Evolutionary conservation across 2,888 invertebrate species (phyloP), one percentile per base, ranked within the genome.

Genomic region (Siphonodentalium dalli): DNA sequence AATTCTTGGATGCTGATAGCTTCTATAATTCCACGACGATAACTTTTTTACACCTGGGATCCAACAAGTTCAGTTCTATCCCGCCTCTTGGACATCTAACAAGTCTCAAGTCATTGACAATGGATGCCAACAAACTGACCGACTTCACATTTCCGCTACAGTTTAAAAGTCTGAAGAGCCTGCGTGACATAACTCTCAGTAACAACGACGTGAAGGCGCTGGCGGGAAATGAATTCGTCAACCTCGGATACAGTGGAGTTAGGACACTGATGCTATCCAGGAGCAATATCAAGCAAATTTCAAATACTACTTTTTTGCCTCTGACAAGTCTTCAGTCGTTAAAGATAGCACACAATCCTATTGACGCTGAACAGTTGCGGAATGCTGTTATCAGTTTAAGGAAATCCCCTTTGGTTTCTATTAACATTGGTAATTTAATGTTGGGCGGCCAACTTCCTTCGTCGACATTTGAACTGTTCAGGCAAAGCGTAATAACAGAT

Each of bases 281-380:
- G 24, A 70, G 68, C 44, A 42, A 54, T 7, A 66, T 74, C 6
- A 38, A 43, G 28, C 29, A 43, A n/a, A 61, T 69, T 31, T 56
- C 57, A 3, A 40, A 54, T 1, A 61, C 51, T 3, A 58, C 70
- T 4, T 66, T 74, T 38, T 8, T 26, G 6, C 59, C 55, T 1
- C 47, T 72, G 28, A 56, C 28, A 1, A 51, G 64, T 7, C 59
- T 71, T 0, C 45, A 43, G 33, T 74, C 74, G 6, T 41, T 74
- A 18, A 68, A 64, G 45, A 48, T 74, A n/a, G 68, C 68, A 1
- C 41, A 52, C 26, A 74, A 74, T 34, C 70, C 68, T 1, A 44
- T 74, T 3, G 59, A 62, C 23, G 57, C 63, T 15, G 4, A 11
- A 2, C 61, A 53, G 18, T 54, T 74, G 7, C 46, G 54, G 15